Base-by-base conservation (phyloP, 2,888 invertebrate species). In the Mimas tiliae region DNA sequence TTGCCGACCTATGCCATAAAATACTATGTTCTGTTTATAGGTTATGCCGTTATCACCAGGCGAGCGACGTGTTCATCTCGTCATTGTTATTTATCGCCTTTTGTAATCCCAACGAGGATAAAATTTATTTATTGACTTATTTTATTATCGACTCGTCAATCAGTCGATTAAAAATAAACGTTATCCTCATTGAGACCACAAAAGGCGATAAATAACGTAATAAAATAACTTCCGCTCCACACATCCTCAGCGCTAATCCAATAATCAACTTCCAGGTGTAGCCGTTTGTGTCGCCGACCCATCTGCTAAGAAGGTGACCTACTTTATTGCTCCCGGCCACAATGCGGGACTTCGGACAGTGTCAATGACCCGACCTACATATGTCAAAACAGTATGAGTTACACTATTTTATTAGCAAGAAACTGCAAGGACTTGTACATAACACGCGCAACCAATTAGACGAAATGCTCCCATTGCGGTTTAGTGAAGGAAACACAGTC, bases 291-390 rank as follows among this genome's bases (percentile, higher is more conserved):
- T 55, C 68, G 65, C 42, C 64, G 72, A 70, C 68, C 69, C 67
- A 74, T 71, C 69, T 70, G 50, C 34, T 45, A 12, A 21, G 19
- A 27, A 63, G 63, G 64, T 72, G 77, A 71, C 77, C 75, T 74
- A 74, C 71, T 76, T 53, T 45, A 11, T 62, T 45, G 67, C 68
- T 63, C 62, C 69, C 72, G 67, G 68, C 68, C 53, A 73, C 70
- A 68, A 69, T 66, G 67, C 67, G 65, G 69, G 63, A 63, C 48
- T 63, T 48, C 47, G n/a, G 62, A 47, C 62, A 27, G 48, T 62
- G 62, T 58, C 58, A 58, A 42, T 58, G 58, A 58, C 58, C 58
- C 58, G 58, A 58, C 58, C 42, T 42, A 58, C 42, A 58, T 58
- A 19, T 58, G 42, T 58, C 58, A 58, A 58, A 58, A 58, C 58